Base-by-base conservation (phyloP, 2,888 invertebrate species). In the Helicoverpa assulta region DNA sequence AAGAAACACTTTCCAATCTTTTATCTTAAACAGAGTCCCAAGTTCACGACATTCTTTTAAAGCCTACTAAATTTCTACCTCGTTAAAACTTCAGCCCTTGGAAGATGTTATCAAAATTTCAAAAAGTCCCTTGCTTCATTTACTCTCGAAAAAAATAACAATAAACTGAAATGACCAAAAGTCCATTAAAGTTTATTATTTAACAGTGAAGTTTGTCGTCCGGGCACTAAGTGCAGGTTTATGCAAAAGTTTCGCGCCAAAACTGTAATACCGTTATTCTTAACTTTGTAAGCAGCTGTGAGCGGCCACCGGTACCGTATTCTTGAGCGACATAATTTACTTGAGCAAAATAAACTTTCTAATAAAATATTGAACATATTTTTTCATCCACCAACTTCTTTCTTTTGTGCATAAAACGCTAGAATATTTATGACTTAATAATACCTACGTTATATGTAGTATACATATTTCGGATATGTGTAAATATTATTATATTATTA, bases 241-340 rank as follows among this genome's bases (percentile, higher is more conserved):
- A 87, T 83, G 80, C 78, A 80, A 75, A 87, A 88, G 84, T 89
- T 83, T 52, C 84, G 72, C 66, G 75, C 71, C 80, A 72, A 76
- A 90, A 88, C 85, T 86, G 78, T 82, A 80, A 83, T 86, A 87
- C 84, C 85, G 84, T 89, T 88, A 85, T 84, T 88, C 85, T 81
- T 82, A 85, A 86, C 83, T 86, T 85, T 78, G 80, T 82, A 82
- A 86, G 79, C 90, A 91, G 87, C 88, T 89, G 89, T 71, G 73
- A 78, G 76, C 64, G 60, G 77, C 76, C 75, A 78, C 83, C 40
- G 40, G 40, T 40, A 40, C 40, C 70, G 76, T 70, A 53, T 67
- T 66, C 76, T 78, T 73, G 68, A 77, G 65, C 70, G 81, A 79
- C 76, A 81, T 76, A 71, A 74, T 80, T 81, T 72, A 71, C 58